phyloP scores from a whole-genome alignment of 2,888 invertebrate genomes.

The Apotomis betuletana region DNA sequence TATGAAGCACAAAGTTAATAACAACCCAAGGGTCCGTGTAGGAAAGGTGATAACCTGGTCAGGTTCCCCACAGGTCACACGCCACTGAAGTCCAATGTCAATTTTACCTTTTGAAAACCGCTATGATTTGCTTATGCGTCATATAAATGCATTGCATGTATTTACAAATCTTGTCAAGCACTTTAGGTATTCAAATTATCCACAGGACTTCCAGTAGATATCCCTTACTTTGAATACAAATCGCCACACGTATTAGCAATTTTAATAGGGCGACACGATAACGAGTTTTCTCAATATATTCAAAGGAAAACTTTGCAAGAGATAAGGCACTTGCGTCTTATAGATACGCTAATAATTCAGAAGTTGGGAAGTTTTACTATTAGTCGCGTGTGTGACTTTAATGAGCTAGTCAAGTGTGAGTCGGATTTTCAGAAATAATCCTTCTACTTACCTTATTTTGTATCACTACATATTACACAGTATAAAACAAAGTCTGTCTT shows the following conservation, averaged over 20 bases:
- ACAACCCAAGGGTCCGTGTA: no score
- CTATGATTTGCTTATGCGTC: no score
- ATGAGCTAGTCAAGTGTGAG: neutral
- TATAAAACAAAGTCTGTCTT: no score
- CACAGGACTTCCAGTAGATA: neutral
- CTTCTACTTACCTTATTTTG: no score
- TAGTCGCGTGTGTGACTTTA: constrained; percentile 1
- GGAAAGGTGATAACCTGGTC: no score
- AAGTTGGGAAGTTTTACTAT: neutral
- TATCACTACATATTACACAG: no score
- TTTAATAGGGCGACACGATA: constrained; percentile 24
- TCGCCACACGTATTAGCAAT: constrained; percentile 16
- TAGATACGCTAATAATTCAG: constrained; percentile 8
- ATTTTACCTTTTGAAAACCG: no score
- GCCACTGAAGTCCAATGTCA: no score
- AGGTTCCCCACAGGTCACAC: no score
- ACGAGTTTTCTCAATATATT: constrained; percentile 39
- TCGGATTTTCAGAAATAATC: no score
- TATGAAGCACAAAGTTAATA: no score
- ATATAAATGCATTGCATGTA: neutral
- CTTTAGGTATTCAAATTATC: constrained; percentile 4
- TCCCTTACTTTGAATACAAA: constrained; percentile 16
- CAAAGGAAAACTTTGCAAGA: constrained; percentile 35
- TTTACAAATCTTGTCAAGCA: neutral
- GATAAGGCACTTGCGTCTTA: constrained; percentile 10